Percentiles rank a stretch among this genome's conserved stretches.
These are phyloP conservation scores for Caenorhabditis virilis DNA, from an alignment of 2,888 invertebrate genomes.

Conservation along the genomic window DNA sequence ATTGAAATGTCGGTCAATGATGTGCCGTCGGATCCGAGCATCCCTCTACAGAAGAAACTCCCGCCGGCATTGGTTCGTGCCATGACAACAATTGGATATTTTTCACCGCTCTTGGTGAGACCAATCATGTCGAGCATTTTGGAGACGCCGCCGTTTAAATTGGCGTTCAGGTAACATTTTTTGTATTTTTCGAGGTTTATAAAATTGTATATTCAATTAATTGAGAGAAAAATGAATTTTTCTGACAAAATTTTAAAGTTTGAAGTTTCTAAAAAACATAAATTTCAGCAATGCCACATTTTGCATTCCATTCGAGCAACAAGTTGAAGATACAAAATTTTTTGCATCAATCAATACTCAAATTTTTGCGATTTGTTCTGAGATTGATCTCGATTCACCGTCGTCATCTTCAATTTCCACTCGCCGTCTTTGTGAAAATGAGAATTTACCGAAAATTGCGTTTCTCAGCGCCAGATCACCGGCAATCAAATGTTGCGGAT, in stretches of 20 bases:
- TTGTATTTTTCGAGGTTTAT: not conserved
- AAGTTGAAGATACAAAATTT: slow-evolving; percentile 23
- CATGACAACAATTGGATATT: slow-evolving; percentile 33
- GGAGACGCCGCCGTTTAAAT: slow-evolving; percentile 10
- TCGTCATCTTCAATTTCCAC: not conserved
- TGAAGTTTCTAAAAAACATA: not conserved
- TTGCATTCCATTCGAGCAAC: slow-evolving; percentile 17
- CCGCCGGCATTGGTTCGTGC: slow-evolving; percentile 16
- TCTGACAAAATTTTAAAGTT: too few relatives aligned
- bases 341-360: slow-evolving; percentile 39
- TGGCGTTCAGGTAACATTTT: slow-evolving; percentile 17
- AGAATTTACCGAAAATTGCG: slow-evolving; percentile 3
- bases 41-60: slow-evolving; percentile 9
- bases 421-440: not conserved
- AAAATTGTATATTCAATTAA: too few relatives aligned
- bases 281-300: slow-evolving; percentile 19
- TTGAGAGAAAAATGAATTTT: not conserved
- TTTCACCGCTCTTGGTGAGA: slow-evolving; percentile 11
- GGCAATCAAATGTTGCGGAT: slow-evolving; percentile 29
- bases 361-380: slow-evolving; percentile 24
- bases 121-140: slow-evolving; percentile 18
- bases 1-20: not conserved
- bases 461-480: slow-evolving; percentile 5
- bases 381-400: not conserved
- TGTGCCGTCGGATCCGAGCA: slow-evolving; percentile 3